Evolutionary conservation across 1,140 invertebrate species (phyloP).

Genomic region (Archivesica marissinica): DNA sequence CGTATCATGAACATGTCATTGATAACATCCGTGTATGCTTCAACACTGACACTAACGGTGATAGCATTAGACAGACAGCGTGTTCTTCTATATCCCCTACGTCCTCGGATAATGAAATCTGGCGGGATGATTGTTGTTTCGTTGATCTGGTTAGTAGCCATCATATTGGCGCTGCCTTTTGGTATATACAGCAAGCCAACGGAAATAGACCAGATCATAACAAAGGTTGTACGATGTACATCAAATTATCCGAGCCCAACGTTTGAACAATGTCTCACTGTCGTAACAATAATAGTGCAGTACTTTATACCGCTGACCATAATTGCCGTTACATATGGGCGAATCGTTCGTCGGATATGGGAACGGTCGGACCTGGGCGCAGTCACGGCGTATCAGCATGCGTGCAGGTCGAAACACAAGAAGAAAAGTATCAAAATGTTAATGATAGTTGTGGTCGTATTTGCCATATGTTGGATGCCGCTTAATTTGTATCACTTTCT

Average conservation of each 20-base stretch:
- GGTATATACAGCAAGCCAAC: slow-evolving; percentile 83
- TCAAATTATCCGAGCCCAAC: slow-evolving; percentile 75
- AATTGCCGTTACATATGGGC: slow-evolving; percentile 83
- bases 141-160: slow-evolving; percentile 85
- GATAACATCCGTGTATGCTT: slow-evolving; percentile 85
- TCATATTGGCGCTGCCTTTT: slow-evolving; percentile 84
- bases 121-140: slow-evolving; percentile 82
- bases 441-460: slow-evolving; percentile 84
- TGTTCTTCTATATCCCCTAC: slow-evolving; percentile 85
- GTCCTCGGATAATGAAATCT: slow-evolving; percentile 81
- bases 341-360: slow-evolving; percentile 80
- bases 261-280: slow-evolving; percentile 83
- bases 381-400: slow-evolving; percentile 77
- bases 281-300: slow-evolving; percentile 85
- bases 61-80: slow-evolving; percentile 86
- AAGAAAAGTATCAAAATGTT: slow-evolving; percentile 84
- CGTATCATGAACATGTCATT: slow-evolving; percentile 85
- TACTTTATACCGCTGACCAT: slow-evolving; percentile 85
- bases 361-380: slow-evolving; percentile 76
- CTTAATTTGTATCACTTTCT: slow-evolving; percentile 85
- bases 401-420: slow-evolving; percentile 78
- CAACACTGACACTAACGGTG: slow-evolving; percentile 85
- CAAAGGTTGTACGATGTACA: slow-evolving; percentile 80
- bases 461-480: slow-evolving; percentile 85
- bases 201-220: slow-evolving; percentile 59